Conservation (phyloP, 2,113 vertebrate species). For the Brachypodius melanocephalos region DNA sequence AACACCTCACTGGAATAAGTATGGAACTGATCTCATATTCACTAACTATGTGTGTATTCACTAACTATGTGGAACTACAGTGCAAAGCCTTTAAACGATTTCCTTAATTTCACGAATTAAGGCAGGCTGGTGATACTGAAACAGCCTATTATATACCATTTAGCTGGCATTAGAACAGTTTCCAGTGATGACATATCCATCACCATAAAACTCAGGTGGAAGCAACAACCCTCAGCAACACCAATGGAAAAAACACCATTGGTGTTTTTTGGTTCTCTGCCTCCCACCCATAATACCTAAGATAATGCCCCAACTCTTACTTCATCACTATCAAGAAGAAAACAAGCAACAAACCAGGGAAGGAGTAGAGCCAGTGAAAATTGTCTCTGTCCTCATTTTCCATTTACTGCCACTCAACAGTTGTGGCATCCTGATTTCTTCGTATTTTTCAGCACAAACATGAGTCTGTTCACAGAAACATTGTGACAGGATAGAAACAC, state of each 20-base stretch:
- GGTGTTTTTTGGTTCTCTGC: not conserved
- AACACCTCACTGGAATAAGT: not conserved
- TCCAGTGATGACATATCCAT: not conserved
- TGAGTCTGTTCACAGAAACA: not conserved
- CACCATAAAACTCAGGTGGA: not conserved
- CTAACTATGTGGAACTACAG: not conserved
- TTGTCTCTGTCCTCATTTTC: not conserved
- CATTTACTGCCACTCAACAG: not conserved
- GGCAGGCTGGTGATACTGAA: conserved; percentile 10
- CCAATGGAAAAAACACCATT: not conserved
- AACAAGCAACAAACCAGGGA: not conserved
- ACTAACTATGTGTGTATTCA: not conserved
- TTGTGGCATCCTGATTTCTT: not conserved
- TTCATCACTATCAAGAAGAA: not conserved
- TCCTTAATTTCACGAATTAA: conserved; percentile 31
- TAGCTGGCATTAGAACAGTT: not conserved
- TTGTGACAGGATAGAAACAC: not conserved
- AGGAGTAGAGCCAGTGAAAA: not conserved
- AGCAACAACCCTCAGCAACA: not conserved
- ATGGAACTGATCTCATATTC: not conserved
- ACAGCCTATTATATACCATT: not conserved
- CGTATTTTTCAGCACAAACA: not conserved
- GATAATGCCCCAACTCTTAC: not conserved
- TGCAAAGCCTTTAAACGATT: not conserved
- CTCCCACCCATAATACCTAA: not conserved